A percentile compares a stretch with the other conserved stretches of the same genome.
Conservation (phyloP, 2,797 vertebrate genomes). For the Argya squamiceps region DNA sequence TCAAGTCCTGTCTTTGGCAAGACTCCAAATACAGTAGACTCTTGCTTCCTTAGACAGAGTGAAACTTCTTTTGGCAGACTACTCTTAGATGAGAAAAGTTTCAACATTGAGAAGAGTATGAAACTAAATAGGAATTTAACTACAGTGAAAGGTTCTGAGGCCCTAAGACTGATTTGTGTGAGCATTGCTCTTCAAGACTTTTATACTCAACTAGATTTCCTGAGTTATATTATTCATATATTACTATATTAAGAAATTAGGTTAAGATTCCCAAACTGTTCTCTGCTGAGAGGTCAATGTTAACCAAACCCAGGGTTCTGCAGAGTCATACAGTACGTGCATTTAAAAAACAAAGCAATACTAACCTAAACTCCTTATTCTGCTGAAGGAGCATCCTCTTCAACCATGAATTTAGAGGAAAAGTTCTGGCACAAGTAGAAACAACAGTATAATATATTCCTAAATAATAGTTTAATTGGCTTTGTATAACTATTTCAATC, state of each 20-base stretch:
- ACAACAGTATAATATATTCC: background rate
- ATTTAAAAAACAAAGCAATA: background rate
- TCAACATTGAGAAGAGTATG: background rate
- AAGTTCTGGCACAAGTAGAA: background rate
- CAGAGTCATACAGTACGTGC: background rate
- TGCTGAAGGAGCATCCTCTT: background rate
- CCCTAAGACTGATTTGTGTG: background rate
- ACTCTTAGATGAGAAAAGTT: background rate
- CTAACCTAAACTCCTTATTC: background rate
- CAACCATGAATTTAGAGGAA: background rate
- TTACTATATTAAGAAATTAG: background rate
- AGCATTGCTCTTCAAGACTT: background rate
- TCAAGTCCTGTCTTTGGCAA: background rate
- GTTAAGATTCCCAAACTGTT: background rate
- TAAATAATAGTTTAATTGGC: background rate
- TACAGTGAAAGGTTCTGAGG: background rate
- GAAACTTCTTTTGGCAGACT: background rate
- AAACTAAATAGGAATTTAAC: background rate
- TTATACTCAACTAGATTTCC: background rate
- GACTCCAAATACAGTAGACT: background rate
- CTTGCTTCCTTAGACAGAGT: background rate
- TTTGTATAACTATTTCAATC: background rate
- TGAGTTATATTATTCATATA: background rate
- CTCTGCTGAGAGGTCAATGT: background rate
- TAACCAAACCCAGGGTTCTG: background rate